Evolutionary conservation across 1,140 invertebrate species (phyloP).

Genomic region (Sinella curviseta): DNA sequence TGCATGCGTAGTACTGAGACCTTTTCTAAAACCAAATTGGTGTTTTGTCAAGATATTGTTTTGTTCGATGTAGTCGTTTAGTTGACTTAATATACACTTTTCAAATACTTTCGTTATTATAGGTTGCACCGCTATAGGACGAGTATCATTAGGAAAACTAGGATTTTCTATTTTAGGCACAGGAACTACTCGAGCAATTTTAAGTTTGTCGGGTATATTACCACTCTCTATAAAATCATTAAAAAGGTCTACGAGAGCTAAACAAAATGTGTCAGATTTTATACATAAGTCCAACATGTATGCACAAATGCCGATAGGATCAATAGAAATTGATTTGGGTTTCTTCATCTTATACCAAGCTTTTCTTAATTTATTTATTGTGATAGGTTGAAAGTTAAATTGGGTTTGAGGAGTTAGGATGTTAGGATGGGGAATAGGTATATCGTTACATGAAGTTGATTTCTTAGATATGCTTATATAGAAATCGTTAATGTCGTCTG

Average conservation of each 20-base stretch:
- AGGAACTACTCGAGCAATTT: conserved; percentile 3
- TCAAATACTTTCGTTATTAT: conserved; percentile 1
- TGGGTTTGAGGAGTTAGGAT: not conserved
- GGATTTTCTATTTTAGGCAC: conserved; percentile 19
- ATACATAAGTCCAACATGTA: not conserved
- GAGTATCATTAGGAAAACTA: not conserved
- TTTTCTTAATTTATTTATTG: not conserved
- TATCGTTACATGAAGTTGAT: too few species aligned
- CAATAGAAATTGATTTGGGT: not conserved
- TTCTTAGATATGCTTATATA: conserved; percentile 1
- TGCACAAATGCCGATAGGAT: not conserved
- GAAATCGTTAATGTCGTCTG: not conserved
- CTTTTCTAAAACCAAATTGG: conserved; percentile 36
- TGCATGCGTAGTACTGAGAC: not conserved
- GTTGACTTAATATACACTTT: not conserved
- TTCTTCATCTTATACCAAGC: conserved; percentile 4
- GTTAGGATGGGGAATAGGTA: not conserved
- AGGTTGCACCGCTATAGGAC: conserved; percentile 12
- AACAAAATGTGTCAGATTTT: not conserved
- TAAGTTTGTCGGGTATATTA: not conserved
- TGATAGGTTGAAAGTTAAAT: not conserved
- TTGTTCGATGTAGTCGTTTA: not conserved
- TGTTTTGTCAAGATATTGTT: not conserved
- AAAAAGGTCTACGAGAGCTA: not conserved
- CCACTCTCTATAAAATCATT: not conserved